Conservation (phyloP, 2,888 invertebrate species). For the Malachius bipustulatus region DNA sequence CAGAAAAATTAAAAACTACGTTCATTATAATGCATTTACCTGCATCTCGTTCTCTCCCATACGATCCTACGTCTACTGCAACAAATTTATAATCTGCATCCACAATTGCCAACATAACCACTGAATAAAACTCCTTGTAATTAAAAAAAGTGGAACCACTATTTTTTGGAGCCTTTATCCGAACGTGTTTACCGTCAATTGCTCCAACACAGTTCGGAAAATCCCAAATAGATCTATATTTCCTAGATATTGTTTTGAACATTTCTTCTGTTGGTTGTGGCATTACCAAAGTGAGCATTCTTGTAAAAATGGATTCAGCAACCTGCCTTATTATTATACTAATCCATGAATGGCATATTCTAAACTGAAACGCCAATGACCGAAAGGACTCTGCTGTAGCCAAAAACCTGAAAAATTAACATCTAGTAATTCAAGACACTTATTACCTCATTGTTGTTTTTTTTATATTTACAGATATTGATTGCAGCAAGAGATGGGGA, state of each 20-base stretch:
- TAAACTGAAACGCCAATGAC: slow-evolving; percentile 20
- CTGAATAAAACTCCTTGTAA: slow-evolving; percentile 18
- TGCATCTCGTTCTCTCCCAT: slow-evolving; percentile 19
- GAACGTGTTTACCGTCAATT: slow-evolving; percentile 18
- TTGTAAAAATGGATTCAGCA: slow-evolving; percentile 13
- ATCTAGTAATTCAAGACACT: too few relatives aligned
- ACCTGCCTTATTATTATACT: slow-evolving; percentile 17
- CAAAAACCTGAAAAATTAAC: slow-evolving; percentile 15
- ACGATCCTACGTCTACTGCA: slow-evolving; percentile 19
- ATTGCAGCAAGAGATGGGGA: slow-evolving; percentile 24
- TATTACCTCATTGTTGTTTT: too few relatives aligned
- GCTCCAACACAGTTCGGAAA: slow-evolving; percentile 19
- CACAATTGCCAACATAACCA: slow-evolving; percentile 20
- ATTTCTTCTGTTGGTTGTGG: slow-evolving; percentile 17
- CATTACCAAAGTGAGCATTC: slow-evolving; percentile 14
- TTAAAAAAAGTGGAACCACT: slow-evolving; percentile 17
- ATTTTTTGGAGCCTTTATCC: slow-evolving; percentile 15
- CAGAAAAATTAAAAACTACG: too few relatives aligned
- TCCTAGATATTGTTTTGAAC: slow-evolving; percentile 8
- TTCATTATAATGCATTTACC: too few relatives aligned
- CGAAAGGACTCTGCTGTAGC: slow-evolving; percentile 19
- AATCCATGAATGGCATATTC: slow-evolving; percentile 20
- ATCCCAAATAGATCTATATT: slow-evolving; percentile 13
- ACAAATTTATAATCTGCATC: slow-evolving; percentile 19
- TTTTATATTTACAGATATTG: slow-evolving; percentile 14